Percentiles rank a stretch among this genome's conserved stretches.
Conservation (phyloP, 1,140 invertebrate genomes). For the Diuraphis noxia region DNA sequence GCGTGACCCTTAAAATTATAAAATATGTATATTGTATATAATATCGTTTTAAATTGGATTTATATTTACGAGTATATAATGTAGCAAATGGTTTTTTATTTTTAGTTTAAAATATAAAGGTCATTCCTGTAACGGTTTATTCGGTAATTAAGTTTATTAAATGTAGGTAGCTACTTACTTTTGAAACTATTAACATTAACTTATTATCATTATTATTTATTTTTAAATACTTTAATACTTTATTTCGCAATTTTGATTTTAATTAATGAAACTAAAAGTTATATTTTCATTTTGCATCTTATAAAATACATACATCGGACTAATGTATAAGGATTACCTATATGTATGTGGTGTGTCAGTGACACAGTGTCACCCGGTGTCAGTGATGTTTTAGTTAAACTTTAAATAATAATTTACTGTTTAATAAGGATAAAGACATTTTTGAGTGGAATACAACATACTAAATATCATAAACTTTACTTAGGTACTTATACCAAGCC, state of each 20-base stretch:
- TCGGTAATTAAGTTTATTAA: neutral
- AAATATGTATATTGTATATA: neutral
- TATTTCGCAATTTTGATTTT: neutral
- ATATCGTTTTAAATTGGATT: neutral
- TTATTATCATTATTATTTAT: neutral
- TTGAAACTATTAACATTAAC: neutral
- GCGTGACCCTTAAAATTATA: neutral
- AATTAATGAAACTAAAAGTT: neutral
- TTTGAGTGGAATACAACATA: too few relatives aligned
- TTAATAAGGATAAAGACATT: neutral
- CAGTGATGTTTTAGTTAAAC: neutral
- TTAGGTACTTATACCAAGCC: neutral
- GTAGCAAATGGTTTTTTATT: neutral
- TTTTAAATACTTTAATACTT: neutral
- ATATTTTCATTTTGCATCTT: neutral
- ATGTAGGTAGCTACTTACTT: neutral
- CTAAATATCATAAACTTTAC: neutral
- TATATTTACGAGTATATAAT: too few relatives aligned
- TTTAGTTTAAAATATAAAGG: neutral
- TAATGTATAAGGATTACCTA: too few relatives aligned
- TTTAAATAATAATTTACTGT: neutral
- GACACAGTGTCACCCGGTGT: too few relatives aligned
- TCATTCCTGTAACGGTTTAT: neutral
- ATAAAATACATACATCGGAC: neutral
- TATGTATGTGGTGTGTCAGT: too few relatives aligned